Percentiles rank a stretch among this genome's conserved stretches.
These are phyloP conservation scores for Enteromius unitaeniatus DNA, from an alignment of 2,797 vertebrate genomes.

Conservation along the genomic window DNA sequence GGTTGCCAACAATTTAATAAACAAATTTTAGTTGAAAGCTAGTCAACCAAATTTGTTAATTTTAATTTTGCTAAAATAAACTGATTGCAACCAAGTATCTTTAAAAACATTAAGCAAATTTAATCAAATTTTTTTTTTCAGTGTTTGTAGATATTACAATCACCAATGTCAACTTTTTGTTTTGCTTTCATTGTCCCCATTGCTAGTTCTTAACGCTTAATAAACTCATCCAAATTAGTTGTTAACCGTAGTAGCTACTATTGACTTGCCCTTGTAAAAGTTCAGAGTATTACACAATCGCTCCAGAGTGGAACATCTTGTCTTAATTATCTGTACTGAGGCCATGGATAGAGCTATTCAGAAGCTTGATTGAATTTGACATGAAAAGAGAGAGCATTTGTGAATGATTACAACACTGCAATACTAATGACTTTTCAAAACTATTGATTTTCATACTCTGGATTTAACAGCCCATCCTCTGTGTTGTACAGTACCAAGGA, in stretches of 20 bases:
- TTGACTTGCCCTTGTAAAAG: constrained; percentile 57
- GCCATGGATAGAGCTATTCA: constrained; percentile 68
- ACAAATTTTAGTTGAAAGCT: too few relatives aligned
- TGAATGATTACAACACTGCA: constrained; percentile 64
- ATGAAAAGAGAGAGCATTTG: constrained; percentile 70
- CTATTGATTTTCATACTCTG: constrained; percentile 32
- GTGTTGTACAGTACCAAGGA: not conserved
- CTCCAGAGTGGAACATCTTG: constrained; percentile 74
- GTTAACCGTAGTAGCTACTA: not conserved
- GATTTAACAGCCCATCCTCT: constrained; percentile 1
- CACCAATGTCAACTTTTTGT: not conserved
- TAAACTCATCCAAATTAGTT: not conserved
- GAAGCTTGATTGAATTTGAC: constrained; percentile 81
- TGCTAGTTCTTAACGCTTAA: not conserved
- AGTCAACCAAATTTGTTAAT: too few relatives aligned
- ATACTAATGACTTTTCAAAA: constrained; percentile 41
- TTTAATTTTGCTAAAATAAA: too few relatives aligned
- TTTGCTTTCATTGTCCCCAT: not conserved
- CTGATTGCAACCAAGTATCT: too few relatives aligned
- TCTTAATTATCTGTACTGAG: constrained; percentile 82
- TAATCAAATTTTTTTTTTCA: too few relatives aligned
- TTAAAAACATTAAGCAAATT: too few relatives aligned
- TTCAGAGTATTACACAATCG: constrained; percentile 77
- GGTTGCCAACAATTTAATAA: too few relatives aligned
- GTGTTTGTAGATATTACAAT: not conserved